A percentile compares a stretch with the other conserved stretches of the same genome.
Evolutionary conservation across 2,888 invertebrate species (phyloP).

Genomic region (Cephus nigrinus): DNA sequence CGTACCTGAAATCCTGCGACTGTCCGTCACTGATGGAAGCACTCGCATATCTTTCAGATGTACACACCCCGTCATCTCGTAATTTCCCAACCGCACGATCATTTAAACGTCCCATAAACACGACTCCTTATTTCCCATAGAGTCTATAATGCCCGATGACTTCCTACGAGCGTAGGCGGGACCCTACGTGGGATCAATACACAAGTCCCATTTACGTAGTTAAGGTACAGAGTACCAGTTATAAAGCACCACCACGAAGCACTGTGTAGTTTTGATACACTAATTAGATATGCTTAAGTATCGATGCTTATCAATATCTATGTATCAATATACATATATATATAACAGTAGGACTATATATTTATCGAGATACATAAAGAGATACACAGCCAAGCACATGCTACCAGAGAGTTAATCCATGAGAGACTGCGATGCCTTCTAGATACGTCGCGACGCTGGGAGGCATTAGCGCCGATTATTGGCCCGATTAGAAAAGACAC

Average conservation of each 20-base stretch:
- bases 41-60: neutral
- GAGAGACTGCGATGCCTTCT: neutral
- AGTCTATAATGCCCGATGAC: neutral
- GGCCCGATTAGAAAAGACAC: neutral
- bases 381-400: neutral
- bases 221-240: neutral
- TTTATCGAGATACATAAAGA: neutral
- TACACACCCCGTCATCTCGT: neutral
- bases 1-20: neutral
- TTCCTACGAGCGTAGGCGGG: neutral
- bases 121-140: neutral
- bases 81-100: neutral
- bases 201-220: neutral
- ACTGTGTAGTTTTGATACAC: neutral
- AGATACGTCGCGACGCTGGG: neutral
- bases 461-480: slow-evolving; percentile 7
- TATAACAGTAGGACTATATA: neutral
- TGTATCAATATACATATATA: neutral
- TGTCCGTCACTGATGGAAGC: neutral
- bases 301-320: neutral
- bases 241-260: neutral
- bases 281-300: neutral
- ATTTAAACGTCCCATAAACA: neutral
- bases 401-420: neutral
- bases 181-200: neutral